A percentile compares a stretch with the other conserved stretches of the same genome.
These are phyloP conservation scores for Myrmecobius fasciatus DNA, from an alignment of 2,113 vertebrate species.

Conservation along the genomic window DNA sequence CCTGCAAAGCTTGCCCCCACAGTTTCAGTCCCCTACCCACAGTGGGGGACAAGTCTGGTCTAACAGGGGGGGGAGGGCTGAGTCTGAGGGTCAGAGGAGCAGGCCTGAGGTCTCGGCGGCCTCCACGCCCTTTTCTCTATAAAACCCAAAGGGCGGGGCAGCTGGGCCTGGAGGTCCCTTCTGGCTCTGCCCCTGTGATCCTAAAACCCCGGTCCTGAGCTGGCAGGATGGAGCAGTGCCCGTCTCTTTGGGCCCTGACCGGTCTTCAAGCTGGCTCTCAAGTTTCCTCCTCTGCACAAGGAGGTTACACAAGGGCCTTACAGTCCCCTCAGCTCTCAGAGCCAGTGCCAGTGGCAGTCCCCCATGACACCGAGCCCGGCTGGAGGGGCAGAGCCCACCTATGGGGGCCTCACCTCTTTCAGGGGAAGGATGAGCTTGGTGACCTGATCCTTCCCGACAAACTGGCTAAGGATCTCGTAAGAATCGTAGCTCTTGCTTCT, in stretches of 20 bases:
- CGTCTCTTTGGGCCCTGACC: not conserved
- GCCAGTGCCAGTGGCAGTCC: not conserved
- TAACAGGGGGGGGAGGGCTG: not conserved
- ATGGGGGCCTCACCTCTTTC: slow-evolving; percentile 90
- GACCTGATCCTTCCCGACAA: slow-evolving; percentile 91
- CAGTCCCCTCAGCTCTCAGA: not conserved
- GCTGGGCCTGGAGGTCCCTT: not conserved
- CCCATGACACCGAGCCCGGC: not conserved
- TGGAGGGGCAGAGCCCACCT: not conserved
- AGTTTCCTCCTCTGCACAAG: not conserved
- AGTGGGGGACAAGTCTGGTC: not conserved
- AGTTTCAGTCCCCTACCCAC: not conserved
- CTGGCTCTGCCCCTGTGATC: not conserved
- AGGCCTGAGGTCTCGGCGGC: not conserved
- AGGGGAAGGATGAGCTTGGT: slow-evolving; percentile 92
- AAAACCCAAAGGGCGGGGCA: not conserved
- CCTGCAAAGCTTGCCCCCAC: no score
- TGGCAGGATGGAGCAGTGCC: not conserved
- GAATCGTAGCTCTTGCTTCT: slow-evolving; percentile 97
- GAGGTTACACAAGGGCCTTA: not conserved
- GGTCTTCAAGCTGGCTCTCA: not conserved
- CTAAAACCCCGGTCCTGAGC: not conserved
- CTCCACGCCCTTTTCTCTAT: not conserved
- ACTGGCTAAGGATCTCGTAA: slow-evolving; percentile 94
- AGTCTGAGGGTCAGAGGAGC: not conserved